Base-by-base conservation (phyloP, 2,888 invertebrate genomes). In the Thecocarcelia acutangulata region DNA sequence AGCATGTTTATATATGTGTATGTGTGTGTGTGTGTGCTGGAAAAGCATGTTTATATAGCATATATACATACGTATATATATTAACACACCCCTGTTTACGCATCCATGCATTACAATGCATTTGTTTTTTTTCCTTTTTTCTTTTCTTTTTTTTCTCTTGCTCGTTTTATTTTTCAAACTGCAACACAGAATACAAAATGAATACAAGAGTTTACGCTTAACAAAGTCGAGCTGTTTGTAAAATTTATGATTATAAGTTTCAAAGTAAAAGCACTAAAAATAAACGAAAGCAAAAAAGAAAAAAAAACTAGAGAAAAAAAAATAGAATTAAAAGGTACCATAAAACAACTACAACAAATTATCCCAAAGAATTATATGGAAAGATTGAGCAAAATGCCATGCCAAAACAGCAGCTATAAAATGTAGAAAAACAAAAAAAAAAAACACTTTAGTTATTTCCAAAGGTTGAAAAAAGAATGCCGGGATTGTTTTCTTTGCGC, bases 171-270 rank as follows among this genome's bases (percentile, higher is more conserved):
- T 50, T 33, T 58, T 75, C 15, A n/a, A 37, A 54, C 70, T 63
- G 44, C 69, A 69, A 52, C n/a, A 52, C 12, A 61, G 56, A 64
- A 70, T 50, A 59, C 12, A 66, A 64, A 58, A 72, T 59, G 50
- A 66, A 64, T 52, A 50, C 42, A 66, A 72, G 44, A 72, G 52
- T 74, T 82, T 82, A 74, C 78, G 74, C 78, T 82, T 59, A 78
- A 74, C 77, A 66, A 78, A 74, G 73, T 77, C 63, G 81, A 77
- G 81, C 69, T 82, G 74, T 74, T 82, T 82, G 74, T 74, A 46
- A 82, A 78, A 82, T 82, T 82, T 82, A 82, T 82, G 77, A 78
- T 78, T 78, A 74, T 74, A 78, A 70, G 58, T 82, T 78, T 82
- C 58, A 74, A 82, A 74, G 73, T 74, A 78, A 82, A 82, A 78